phyloP scores from a whole-genome alignment of 2,113 vertebrate species.

The Toxostoma redivivum region DNA sequence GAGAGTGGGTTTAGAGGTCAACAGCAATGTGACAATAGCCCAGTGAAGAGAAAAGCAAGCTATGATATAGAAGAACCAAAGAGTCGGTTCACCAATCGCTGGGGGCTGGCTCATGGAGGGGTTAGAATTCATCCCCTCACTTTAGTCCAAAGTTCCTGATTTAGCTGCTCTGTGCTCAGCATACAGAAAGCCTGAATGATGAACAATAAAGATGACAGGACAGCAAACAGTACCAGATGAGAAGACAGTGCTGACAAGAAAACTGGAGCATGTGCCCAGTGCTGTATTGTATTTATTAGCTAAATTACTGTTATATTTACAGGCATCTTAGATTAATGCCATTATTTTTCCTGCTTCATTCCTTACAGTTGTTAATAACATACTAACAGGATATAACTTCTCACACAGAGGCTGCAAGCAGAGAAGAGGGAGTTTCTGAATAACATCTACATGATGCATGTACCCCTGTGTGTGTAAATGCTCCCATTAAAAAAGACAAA shows the following conservation, averaged over 20 bases:
- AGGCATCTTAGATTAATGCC: background rate
- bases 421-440: background rate
- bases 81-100: constrained; percentile 60
- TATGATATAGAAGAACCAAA: constrained; percentile 51
- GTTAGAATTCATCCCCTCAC: constrained; percentile 14
- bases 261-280: background rate
- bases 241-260: background rate
- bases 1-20: constrained; percentile 79
- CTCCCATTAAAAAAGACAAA: background rate
- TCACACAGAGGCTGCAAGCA: background rate
- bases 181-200: background rate
- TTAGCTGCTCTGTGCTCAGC: background rate
- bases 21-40: constrained; percentile 78
- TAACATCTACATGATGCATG: rapidly evolving
- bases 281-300: background rate
- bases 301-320: background rate
- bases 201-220: background rate
- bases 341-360: background rate
- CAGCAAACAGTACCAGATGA: background rate
- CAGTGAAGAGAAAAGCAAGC: constrained; percentile 76
- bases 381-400: background rate
- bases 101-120: background rate
- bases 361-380: background rate
- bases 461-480: background rate
- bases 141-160: background rate